phyloP scores from a whole-genome alignment of 2,113 vertebrate genomes.

The Crotophaga sulcirostris region DNA sequence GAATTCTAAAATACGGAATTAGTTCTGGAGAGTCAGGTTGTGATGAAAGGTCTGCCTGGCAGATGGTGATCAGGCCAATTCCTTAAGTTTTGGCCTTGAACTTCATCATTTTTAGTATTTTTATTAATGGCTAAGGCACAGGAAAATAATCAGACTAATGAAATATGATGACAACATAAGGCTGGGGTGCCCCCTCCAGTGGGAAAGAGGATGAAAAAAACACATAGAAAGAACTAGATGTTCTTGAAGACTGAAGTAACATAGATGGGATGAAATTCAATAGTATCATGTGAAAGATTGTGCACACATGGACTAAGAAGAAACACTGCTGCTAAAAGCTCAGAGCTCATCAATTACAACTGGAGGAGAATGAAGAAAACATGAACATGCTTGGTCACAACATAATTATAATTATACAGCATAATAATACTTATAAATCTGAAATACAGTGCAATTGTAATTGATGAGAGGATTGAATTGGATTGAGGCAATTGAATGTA shows the following conservation, averaged over 20 bases:
- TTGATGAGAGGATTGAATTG: no score
- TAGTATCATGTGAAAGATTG: neutral
- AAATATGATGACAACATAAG: neutral
- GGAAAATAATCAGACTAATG: neutral
- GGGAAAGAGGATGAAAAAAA: neutral
- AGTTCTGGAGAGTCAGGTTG: neutral
- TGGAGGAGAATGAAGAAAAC: neutral
- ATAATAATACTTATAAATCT: no score
- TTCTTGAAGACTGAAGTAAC: neutral
- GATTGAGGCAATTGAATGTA: no score
- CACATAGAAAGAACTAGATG: neutral
- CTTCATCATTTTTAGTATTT: neutral
- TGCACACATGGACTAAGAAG: neutral
- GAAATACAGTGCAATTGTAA: neutral
- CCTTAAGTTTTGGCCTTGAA: neutral
- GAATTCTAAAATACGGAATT: neutral
- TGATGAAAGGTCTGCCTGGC: neutral
- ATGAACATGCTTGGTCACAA: neutral
- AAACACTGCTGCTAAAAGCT: neutral
- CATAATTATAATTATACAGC: no score
- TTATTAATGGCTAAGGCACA: neutral
- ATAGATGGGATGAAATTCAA: neutral
- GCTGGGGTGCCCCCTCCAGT: neutral
- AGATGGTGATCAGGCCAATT: neutral
- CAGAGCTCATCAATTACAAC: neutral